Evolutionary conservation across 2,113 vertebrate genomes (phyloP), one percentile per base, ranked within the genome.

Genomic region (Tapirus terrestris): DNA sequence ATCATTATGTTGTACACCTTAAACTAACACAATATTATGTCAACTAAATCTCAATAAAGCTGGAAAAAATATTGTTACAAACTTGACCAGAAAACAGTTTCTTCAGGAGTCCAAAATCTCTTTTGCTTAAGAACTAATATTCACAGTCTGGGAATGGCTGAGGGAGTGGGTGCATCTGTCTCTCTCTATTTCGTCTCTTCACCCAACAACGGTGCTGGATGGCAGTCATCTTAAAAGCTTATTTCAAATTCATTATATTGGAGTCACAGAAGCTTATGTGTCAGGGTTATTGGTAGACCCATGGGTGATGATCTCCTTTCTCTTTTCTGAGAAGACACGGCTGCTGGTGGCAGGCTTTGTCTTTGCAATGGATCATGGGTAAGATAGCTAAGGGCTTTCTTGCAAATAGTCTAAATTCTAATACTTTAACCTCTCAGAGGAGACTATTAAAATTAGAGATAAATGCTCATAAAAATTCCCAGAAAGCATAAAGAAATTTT

Each of bases 401-500:
- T 83, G 63, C 9, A 48, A 88, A 79, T 43, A 60, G 36, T 63
- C 45, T 20, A 68, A 81, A 89, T 92, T 45, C n/a, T 4, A 4
- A 58, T n/a, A 63, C 25, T 88, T 93, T 36, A 58, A 65, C 36
- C 53, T 93, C 58, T 81, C 51, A 23, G 20, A 76, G 27, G 48
- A 81, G 2, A 90, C 51, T 29, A 29, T 70, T 83, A 48, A 91
- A 94, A 91, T 9, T 45, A 33, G 31, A 91, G 36, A 58, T 72
- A 91, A 91, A 88, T 82, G 53, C 45, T 76, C 65, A 58, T 89
- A 84, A 92, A 89, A 79, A 27, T 72, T 73, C 65, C 36, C 43
- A 93, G 60, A 91, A 81, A 68, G 31, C 39, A 63, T 56, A 36
- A 86, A 75, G 39, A 93, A 76, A 82, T 53, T 70, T 68, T 93